Evolutionary conservation across 2,888 invertebrate genomes (phyloP).

Genomic region (Serripes groenlandicus): DNA sequence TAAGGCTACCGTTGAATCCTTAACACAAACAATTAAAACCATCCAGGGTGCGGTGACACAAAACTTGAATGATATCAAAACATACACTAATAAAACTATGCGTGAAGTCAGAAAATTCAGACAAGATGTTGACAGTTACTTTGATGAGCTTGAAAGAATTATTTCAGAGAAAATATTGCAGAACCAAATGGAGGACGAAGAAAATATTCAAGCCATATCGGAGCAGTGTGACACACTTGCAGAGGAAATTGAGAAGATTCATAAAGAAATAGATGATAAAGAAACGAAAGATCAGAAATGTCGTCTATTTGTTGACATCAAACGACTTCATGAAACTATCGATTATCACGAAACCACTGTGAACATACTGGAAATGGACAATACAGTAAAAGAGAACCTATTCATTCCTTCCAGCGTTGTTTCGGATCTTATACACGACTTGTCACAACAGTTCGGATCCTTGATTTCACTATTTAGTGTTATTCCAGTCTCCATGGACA

Average conservation of each 20-base stretch:
- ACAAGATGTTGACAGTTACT: not conserved
- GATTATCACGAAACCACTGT: not conserved
- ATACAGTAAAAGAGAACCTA: not conserved
- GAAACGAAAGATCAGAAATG: not conserved
- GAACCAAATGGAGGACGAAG: not conserved
- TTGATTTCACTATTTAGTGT: not conserved
- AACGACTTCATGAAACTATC: not conserved
- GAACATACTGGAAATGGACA: not conserved
- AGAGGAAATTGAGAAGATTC: not conserved
- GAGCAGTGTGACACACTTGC: not conserved
- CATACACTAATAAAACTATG: not conserved
- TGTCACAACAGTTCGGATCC: not conserved
- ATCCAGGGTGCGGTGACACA: not conserved
- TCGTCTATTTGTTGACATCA: not conserved
- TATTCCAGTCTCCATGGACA: not conserved
- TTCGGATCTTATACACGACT: not conserved
- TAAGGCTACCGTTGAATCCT: not conserved
- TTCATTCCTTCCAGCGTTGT: not conserved
- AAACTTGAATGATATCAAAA: not conserved
- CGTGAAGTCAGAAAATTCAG: not conserved
- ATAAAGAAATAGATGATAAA: not conserved
- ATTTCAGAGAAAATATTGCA: not conserved
- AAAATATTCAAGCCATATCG: not conserved
- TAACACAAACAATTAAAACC: not conserved
- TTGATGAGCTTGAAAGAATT: not conserved